These are phyloP conservation scores for Australoheros facetus DNA, from an alignment of 2,797 vertebrate genomes.

Conservation along the genomic window DNA sequence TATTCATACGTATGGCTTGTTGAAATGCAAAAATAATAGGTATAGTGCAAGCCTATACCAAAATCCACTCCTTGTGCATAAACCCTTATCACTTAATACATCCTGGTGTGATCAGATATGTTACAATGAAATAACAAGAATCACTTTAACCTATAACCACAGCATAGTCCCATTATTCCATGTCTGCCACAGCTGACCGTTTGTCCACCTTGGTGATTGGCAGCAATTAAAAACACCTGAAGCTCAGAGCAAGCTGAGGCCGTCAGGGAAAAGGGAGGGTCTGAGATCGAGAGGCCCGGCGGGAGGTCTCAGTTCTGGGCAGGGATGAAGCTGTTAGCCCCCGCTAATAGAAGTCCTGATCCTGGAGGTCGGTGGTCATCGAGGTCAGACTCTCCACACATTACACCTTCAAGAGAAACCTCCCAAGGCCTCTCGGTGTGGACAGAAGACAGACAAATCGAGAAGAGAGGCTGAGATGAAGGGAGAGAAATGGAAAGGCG, in stretches of 20 bases:
- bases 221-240: slow-evolving; percentile 34
- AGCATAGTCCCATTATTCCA: slow-evolving; percentile 7
- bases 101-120: neutral
- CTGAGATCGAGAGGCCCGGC: slow-evolving; percentile 34
- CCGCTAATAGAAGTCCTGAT: slow-evolving; percentile 70
- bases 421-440: slow-evolving; percentile 8
- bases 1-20: neutral
- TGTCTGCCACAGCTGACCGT: slow-evolving; percentile 1
- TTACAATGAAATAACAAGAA: slow-evolving; percentile 16
- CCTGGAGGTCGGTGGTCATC: slow-evolving; percentile 42
- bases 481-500: neutral
- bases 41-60: neutral
- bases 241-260: slow-evolving; percentile 5
- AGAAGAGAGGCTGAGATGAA: slow-evolving; percentile 7
- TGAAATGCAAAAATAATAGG: neutral
- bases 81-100: neutral
- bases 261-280: neutral
- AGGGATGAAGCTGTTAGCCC: slow-evolving; percentile 55
- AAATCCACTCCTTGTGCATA: neutral
- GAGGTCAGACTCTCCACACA: slow-evolving; percentile 48
- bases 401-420: slow-evolving; percentile 35
- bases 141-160: slow-evolving; percentile 14
- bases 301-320: slow-evolving; percentile 40
- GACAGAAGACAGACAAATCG: slow-evolving; percentile 36
- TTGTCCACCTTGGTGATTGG: slow-evolving; percentile 15